Percentiles rank a stretch among this genome's conserved stretches.
Conservation (phyloP, 2,888 invertebrate species). For the Nineta flava region DNA sequence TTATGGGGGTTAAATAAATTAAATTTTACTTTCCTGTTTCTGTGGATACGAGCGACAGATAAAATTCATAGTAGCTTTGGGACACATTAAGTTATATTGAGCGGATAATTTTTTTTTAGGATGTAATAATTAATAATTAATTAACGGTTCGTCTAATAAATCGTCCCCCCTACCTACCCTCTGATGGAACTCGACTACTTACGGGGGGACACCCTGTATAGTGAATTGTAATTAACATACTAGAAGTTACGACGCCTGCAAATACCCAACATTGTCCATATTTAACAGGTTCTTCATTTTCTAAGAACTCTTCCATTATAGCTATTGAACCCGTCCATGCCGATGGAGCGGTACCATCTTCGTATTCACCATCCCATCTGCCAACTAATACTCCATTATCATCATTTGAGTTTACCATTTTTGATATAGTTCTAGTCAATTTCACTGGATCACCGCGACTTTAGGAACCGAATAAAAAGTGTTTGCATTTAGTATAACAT, state of each 20-base stretch:
- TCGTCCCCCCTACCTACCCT: too few species aligned
- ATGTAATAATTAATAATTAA: too few species aligned
- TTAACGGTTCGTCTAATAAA: too few species aligned
- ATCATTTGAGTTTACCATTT: constrained; percentile 58
- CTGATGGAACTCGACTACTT: too few species aligned
- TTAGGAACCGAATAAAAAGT: constrained; percentile 7
- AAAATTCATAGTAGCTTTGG: too few species aligned
- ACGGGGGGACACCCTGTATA: too few species aligned
- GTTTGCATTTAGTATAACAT: too few species aligned
- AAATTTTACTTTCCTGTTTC: not conserved
- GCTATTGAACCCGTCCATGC: constrained; percentile 69
- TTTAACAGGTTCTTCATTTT: constrained; percentile 45
- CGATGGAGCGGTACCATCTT: constrained; percentile 57
- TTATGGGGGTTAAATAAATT: too few species aligned
- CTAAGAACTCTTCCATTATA: constrained; percentile 54
- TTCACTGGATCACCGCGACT: constrained; percentile 54
- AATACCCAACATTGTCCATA: constrained; percentile 87
- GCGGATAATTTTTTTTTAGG: too few species aligned
- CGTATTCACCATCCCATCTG: constrained; percentile 58
- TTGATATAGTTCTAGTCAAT: constrained; percentile 52
- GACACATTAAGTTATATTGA: too few species aligned
- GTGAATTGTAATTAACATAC: constrained; percentile 26
- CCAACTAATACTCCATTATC: constrained; percentile 56
- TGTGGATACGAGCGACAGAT: too few species aligned
- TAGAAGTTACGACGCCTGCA: constrained; percentile 64